Conservation (phyloP, 2,113 vertebrate genomes). For the Halcyon malimbica region DNA sequence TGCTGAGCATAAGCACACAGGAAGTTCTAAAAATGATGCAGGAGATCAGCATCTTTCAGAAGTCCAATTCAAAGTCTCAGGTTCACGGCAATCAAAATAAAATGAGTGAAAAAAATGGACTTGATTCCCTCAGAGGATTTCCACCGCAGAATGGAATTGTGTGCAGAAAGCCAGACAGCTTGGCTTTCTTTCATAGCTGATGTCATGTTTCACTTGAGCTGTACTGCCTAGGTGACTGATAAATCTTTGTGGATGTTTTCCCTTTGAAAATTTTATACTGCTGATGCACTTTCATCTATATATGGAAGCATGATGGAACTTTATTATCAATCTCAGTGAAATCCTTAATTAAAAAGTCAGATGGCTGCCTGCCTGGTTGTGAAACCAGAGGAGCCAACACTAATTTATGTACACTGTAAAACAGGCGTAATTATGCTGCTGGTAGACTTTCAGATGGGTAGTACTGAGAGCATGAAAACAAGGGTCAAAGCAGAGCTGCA, state of each 20-base stretch:
- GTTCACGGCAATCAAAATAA: background rate
- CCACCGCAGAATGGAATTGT: background rate
- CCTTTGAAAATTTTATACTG: background rate
- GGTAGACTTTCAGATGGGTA: conserved; percentile 56
- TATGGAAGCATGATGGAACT: conserved; percentile 18
- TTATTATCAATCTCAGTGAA: conserved; percentile 39
- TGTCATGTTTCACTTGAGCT: background rate
- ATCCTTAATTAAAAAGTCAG: conserved; percentile 60
- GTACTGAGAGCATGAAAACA: background rate
- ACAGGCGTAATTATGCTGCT: conserved; percentile 36
- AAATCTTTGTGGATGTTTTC: background rate
- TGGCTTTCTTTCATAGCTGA: background rate
- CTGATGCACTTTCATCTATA: conserved; percentile 29
- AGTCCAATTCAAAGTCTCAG: background rate
- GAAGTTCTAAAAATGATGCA: background rate
- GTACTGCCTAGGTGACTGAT: background rate
- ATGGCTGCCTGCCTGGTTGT: conserved; percentile 45
- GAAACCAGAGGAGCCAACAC: conserved; percentile 43
- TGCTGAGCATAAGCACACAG: background rate
- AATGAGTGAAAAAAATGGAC: background rate
- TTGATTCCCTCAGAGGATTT: background rate
- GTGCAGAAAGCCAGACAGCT: background rate
- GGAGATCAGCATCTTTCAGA: background rate
- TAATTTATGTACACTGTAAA: conserved; percentile 60
- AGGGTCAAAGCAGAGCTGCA: conserved; percentile 36